These are phyloP conservation scores for Felis chaus DNA, from an alignment of 2,113 vertebrate genomes.

Conservation along the genomic window DNA sequence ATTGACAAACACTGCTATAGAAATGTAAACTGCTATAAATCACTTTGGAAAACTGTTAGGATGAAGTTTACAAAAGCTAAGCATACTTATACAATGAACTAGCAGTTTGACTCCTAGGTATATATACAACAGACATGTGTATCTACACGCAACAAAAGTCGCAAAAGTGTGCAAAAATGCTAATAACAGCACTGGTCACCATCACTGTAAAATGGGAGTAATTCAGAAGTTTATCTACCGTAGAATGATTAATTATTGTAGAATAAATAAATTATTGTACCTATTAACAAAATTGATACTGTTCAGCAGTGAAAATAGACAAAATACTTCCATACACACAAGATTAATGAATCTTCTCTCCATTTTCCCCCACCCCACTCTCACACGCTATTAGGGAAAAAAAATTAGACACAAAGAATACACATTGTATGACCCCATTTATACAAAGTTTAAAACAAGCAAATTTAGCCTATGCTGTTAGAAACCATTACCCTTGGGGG, in stretches of 20 bases:
- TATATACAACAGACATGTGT: neutral
- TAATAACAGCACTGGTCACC: neutral
- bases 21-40: neutral
- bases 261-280: neutral
- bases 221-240: neutral
- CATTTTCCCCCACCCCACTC: accelerated
- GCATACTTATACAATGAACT: neutral
- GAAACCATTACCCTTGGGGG: neutral
- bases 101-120: neutral
- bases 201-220: neutral
- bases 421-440: neutral
- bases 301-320: neutral
- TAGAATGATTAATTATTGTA: neutral
- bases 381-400: neutral
- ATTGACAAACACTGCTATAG: neutral
- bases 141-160: neutral
- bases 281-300: neutral
- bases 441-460: neutral
- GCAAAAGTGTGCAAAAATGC: neutral
- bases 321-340: neutral
- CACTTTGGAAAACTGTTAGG: neutral
- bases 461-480: neutral
- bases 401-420: neutral
- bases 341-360: neutral
- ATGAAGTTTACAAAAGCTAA: neutral